Base-by-base conservation (phyloP, 2,113 vertebrate species). In the Poeciliopsis retropinna region DNA sequence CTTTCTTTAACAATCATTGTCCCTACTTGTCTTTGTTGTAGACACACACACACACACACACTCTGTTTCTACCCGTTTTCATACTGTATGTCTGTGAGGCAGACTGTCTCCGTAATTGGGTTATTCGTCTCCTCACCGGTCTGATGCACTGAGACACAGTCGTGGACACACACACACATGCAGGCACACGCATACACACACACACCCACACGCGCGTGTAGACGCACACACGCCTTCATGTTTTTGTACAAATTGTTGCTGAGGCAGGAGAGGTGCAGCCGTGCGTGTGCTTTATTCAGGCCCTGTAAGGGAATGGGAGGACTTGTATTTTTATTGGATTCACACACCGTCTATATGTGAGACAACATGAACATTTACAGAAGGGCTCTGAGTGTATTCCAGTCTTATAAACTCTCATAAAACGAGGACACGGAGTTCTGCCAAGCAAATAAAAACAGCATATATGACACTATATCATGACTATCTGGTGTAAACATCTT, bases 101-200 rank as follows among this genome's bases (percentile, higher is more conserved):
- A 91, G 88, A 90, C 88, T 92, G 87, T 92, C 91, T 87, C 79
- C 85, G 83, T 92, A 93, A 93, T 92, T 92, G 92, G 92, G 89
- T 92, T 92, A 93, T 90, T 88, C 88, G 89, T 87, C 85, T 92
- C 89, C 61, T 86, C 89, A 91, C 88, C 41, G 65, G 90, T 87
- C 88, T 93, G 90, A 93, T 92, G 89, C 87, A 85, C 85, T 79
- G 81, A 91, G 90, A 92, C 90, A 89, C 80, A 86, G 85, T 64
- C 37, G 60, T 41, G 67, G 51, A 25, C 34, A 63, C 63, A 61
- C 57, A 60, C 63, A 32, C 76, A 72, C 62, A 68, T 27, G 34
- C 73, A 64, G 64, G 7, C 1, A 2, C n/a, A 27, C 67, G 29
- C 44, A 70, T 27, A 61, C 61, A 63, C 61, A 57, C 44, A 44